Conservation (phyloP, 2,113 vertebrate genomes). For the Gymnorhina tibicen region DNA sequence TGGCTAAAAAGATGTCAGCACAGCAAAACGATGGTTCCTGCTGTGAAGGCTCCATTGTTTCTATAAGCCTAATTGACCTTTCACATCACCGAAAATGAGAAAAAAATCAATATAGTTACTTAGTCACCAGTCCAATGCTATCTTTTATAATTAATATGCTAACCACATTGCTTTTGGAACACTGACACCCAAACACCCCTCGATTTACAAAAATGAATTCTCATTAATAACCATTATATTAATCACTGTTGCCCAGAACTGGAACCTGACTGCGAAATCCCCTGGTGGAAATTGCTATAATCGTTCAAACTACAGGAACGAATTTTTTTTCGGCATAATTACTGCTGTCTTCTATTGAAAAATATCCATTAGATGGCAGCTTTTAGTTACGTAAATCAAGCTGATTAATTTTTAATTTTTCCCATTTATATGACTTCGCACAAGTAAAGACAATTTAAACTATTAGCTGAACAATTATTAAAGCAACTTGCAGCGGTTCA, state of each 20-base stretch:
- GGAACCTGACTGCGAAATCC: slow-evolving; percentile 97
- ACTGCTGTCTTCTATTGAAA: slow-evolving; percentile 96
- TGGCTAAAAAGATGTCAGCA: slow-evolving; percentile 73
- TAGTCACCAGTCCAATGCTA: slow-evolving; percentile 57
- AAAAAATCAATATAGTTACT: slow-evolving; percentile 81
- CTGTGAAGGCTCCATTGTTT: slow-evolving; percentile 78
- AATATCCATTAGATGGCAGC: slow-evolving; percentile 90
- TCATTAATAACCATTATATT: slow-evolving; percentile 96
- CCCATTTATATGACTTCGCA: slow-evolving; percentile 77
- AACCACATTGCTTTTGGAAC: slow-evolving; percentile 72
- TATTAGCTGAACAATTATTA: slow-evolving; percentile 89
- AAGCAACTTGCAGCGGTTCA: slow-evolving; percentile 74
- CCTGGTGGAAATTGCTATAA: slow-evolving; percentile 98
- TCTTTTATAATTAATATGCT: slow-evolving; percentile 84
- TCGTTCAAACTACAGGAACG: slow-evolving; percentile 93
- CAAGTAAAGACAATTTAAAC: slow-evolving; percentile 93
- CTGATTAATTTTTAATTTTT: slow-evolving; percentile 95
- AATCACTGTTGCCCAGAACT: slow-evolving; percentile 95
- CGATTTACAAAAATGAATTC: slow-evolving; percentile 89
- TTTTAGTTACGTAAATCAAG: slow-evolving; percentile 93
- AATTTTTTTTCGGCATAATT: slow-evolving; percentile 92
- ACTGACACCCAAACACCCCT: slow-evolving; percentile 81
- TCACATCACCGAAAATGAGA: slow-evolving; percentile 74
- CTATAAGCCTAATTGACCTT: slow-evolving; percentile 81
- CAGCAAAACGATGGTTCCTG: slow-evolving; percentile 69